These are phyloP conservation scores for Magallana ariakensis DNA, from an alignment of 1,140 invertebrate species.

Conservation along the genomic window DNA sequence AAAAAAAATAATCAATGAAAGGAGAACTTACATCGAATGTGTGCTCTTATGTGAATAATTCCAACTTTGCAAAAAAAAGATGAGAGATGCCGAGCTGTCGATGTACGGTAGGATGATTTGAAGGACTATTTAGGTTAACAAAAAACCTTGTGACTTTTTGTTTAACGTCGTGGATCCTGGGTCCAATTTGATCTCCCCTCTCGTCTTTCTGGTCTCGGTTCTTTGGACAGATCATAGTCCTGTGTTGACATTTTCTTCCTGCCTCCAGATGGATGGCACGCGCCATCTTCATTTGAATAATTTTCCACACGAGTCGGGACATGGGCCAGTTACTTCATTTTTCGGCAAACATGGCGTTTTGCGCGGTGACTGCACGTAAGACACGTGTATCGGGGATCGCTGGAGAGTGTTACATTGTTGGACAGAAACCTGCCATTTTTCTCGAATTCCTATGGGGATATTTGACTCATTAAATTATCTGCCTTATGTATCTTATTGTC, in stretches of 20 bases:
- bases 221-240: background rate
- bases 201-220: background rate
- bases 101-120: background rate
- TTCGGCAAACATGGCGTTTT: background rate
- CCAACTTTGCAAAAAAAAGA: background rate
- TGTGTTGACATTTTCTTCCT: constrained; percentile 35
- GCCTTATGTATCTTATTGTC: background rate
- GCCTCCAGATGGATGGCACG: constrained; percentile 29
- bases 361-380: background rate
- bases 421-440: constrained; percentile 2
- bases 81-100: background rate
- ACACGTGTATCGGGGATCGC: constrained; percentile 19
- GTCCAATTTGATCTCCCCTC: background rate
- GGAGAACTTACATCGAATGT: background rate
- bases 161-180: background rate
- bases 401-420: background rate
- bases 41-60: background rate
- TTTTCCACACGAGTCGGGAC: constrained; percentile 19
- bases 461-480: background rate
- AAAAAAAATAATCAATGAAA: background rate
- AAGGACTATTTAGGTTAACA: background rate
- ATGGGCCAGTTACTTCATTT: background rate
- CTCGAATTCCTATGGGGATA: constrained; percentile 27
- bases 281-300: background rate
- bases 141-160: background rate